Conservation (phyloP, 2,888 invertebrate species). For the Polymixis lichenea region DNA sequence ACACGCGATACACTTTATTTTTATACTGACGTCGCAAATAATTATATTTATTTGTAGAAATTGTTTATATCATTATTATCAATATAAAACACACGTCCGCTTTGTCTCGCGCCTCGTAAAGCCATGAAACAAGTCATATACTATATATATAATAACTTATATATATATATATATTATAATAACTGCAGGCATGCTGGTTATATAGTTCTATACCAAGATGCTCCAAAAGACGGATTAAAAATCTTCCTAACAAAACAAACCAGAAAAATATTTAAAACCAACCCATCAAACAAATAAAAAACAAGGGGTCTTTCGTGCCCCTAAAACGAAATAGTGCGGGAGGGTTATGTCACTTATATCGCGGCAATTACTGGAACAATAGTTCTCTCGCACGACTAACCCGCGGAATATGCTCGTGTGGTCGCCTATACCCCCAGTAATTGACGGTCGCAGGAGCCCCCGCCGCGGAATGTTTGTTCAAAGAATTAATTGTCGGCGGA, state of each 20-base stretch:
- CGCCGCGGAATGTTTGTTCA: conserved; percentile 59
- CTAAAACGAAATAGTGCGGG: conserved; percentile 57
- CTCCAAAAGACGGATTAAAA: too few relatives aligned
- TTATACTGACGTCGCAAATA: too few relatives aligned
- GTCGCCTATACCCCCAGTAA: conserved; percentile 64
- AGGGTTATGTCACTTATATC: conserved; percentile 65
- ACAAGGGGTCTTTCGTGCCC: conserved; percentile 46
- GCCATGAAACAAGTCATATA: too few relatives aligned
- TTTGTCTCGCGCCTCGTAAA: too few relatives aligned
- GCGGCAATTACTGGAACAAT: conserved; percentile 72
- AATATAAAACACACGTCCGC: too few relatives aligned
- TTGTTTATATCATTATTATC: too few relatives aligned
- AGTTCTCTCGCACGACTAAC: conserved; percentile 67
- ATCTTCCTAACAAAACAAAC: background rate
- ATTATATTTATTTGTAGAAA: too few relatives aligned
- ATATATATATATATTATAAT: too few relatives aligned
- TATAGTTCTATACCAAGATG: too few relatives aligned
- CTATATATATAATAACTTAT: too few relatives aligned
- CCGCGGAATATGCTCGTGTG: conserved; percentile 76
- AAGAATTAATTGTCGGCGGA: conserved; percentile 52
- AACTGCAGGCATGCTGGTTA: too few relatives aligned
- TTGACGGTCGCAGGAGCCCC: conserved; percentile 57
- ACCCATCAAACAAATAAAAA: conserved; percentile 38
- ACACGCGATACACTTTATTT: too few relatives aligned
- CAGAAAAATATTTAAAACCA: background rate